Conservation (phyloP, 1,140 invertebrate species). For the Venturia canescens region DNA sequence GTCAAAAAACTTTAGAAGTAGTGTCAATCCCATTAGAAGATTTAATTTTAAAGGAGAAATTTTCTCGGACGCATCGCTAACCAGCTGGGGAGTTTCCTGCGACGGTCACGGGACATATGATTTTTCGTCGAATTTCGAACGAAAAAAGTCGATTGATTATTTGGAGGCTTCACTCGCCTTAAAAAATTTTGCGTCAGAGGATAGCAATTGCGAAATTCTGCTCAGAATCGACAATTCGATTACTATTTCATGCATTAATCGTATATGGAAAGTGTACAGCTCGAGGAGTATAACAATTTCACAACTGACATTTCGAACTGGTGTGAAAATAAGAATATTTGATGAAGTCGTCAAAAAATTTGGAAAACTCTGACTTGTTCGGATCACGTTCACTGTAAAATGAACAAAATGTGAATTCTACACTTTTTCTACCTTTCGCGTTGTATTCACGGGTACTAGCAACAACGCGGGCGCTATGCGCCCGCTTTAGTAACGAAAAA, state of each 20-base stretch:
- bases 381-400: constrained; percentile 13
- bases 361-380: not conserved
- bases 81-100: constrained; percentile 3
- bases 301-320: constrained; percentile 13
- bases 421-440: constrained; percentile 56
- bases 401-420: constrained; percentile 48
- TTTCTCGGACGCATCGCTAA: constrained; percentile 13
- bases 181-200: constrained; percentile 9
- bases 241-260: not conserved
- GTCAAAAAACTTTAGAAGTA: not conserved
- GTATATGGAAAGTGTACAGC: too few species aligned
- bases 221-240: constrained; percentile 19
- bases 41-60: constrained; percentile 23
- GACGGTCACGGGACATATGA: not conserved
- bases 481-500: too few species aligned
- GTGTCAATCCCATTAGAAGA: constrained; percentile 14
- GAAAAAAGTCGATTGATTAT: constrained; percentile 10
- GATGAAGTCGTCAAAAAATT: not conserved
- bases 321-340: not conserved
- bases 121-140: constrained; percentile 13
- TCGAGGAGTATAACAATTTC: constrained; percentile 5
- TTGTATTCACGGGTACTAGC: constrained; percentile 49
- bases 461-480: too few species aligned
- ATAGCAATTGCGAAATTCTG: constrained; percentile 3
- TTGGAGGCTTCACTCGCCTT: not conserved